Conservation (phyloP, 2,113 vertebrate species). For the Ciconia stormi region DNA sequence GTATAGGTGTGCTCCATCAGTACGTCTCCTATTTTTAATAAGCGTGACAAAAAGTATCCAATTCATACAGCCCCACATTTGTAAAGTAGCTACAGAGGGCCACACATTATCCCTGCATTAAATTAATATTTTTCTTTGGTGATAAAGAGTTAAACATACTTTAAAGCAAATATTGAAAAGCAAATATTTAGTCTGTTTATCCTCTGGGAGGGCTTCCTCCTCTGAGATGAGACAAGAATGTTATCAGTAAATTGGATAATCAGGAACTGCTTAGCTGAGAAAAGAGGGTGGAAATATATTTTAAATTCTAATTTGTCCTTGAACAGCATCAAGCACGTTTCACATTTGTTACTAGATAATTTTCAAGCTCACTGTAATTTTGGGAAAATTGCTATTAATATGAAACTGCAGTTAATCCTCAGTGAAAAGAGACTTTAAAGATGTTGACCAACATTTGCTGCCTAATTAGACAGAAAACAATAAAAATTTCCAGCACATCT, state of each 20-base stretch:
- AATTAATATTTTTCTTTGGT: background rate
- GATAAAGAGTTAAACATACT: background rate
- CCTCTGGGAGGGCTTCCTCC: conserved; percentile 17
- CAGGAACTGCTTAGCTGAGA: conserved; percentile 21
- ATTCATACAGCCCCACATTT: background rate
- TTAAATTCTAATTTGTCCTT: conserved; percentile 59
- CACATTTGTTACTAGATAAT: conserved; percentile 15
- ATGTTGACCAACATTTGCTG: background rate
- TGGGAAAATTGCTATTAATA: background rate
- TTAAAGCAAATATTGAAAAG: conserved; percentile 7
- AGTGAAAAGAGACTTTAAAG: background rate
- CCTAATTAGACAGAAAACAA: background rate
- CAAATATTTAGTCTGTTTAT: conserved; percentile 22
- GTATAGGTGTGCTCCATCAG: background rate
- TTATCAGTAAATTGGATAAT: conserved; percentile 60
- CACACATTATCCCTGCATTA: background rate
- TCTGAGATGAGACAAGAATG: conserved; percentile 38
- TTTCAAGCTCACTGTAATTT: conserved; percentile 14
- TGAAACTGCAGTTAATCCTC: background rate
- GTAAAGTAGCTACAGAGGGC: background rate
- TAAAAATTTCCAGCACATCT: background rate
- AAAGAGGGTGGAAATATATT: conserved; percentile 32
- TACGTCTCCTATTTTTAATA: background rate
- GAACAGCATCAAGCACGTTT: background rate
- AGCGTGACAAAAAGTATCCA: background rate